Evolutionary conservation across 2,888 invertebrate species (phyloP), one percentile per base, ranked within the genome.

Genomic region (Troides aeacus): DNA sequence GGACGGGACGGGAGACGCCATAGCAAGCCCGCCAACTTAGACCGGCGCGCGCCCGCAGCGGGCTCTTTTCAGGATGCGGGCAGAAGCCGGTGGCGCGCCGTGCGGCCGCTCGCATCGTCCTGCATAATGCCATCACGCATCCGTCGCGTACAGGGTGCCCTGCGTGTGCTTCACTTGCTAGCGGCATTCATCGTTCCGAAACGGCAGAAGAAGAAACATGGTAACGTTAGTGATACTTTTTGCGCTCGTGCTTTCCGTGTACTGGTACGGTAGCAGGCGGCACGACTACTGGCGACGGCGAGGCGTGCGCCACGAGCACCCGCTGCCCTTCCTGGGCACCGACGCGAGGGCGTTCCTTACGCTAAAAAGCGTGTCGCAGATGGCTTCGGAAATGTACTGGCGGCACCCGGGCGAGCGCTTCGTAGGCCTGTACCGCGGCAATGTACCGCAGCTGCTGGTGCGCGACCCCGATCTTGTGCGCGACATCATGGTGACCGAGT

Each of bases 191-290:
- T 53, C 53, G 18, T 10, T 39, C 17, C 30, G 30, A 30, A 30
- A 30, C 30, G 6, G 17, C 53, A n/a, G 21, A 21, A 21, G 21
- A 21, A 18, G 53, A 53, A n/a, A 8, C 53, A 53, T 53, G 53
- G 15, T 53, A 53, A 39, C 10, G 10, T 10, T 39, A 10, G 18
- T 53, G 53, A 2, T 53, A 18, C 53, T 53, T 15, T 18, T 53
- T 5, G 53, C n/a, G 0, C 50, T 59, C 15, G 53, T 17, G 0
- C 50, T 59, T 3, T 8, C 30, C 24, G 59, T 24, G 24, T 59
- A 30, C 4, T 59, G 1, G 86, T 86, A 2, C 81, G 81, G 63
- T 83, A 76, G 65, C 76, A 81, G n/a, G 78, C 81, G 1, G 77
- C 78, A 10, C 70, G 73, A 0, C 82, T 81, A 0, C 79, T 81